phyloP scores from a whole-genome alignment of 2,888 invertebrate genomes.

The Lottia gigantea region DNA sequence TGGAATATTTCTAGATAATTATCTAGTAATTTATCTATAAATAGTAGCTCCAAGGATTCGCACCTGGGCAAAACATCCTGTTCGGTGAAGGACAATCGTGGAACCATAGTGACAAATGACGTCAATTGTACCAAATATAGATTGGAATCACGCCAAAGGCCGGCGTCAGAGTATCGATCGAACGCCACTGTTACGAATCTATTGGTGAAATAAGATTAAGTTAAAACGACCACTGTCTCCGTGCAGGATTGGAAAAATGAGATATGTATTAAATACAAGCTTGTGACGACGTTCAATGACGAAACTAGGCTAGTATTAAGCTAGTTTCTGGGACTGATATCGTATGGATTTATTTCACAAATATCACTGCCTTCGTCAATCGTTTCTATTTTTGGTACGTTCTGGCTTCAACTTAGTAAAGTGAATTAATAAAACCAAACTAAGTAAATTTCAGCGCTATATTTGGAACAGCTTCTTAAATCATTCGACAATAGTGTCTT shows the following conservation, averaged over 20 bases:
- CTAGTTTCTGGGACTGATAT: background rate
- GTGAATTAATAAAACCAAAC: too few relatives aligned
- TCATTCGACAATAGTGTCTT: too few relatives aligned
- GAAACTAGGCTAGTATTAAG: background rate
- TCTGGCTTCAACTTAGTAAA: too few relatives aligned
- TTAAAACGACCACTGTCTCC: constrained; percentile 11
- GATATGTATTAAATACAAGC: background rate
- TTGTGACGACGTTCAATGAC: constrained; percentile 2
- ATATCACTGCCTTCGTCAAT: background rate
- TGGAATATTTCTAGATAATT: background rate
- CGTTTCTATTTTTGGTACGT: background rate
- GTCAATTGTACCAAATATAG: constrained; percentile 5
- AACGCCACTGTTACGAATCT: constrained; percentile 4
- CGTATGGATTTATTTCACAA: background rate
- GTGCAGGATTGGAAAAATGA: background rate
- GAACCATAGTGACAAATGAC: constrained; percentile 9
- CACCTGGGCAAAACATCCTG: constrained; percentile 11
- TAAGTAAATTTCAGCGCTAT: too few relatives aligned
- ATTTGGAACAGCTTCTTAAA: too few relatives aligned
- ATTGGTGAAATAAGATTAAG: constrained; percentile 4
- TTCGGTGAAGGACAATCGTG: background rate
- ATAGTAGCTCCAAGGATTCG: constrained; percentile 3
- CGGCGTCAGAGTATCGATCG: constrained; percentile 9
- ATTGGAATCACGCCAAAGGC: constrained; percentile 4
- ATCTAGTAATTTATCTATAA: background rate